Base-by-base conservation (phyloP, 2,113 vertebrate species). In the Lagopus leucura region DNA sequence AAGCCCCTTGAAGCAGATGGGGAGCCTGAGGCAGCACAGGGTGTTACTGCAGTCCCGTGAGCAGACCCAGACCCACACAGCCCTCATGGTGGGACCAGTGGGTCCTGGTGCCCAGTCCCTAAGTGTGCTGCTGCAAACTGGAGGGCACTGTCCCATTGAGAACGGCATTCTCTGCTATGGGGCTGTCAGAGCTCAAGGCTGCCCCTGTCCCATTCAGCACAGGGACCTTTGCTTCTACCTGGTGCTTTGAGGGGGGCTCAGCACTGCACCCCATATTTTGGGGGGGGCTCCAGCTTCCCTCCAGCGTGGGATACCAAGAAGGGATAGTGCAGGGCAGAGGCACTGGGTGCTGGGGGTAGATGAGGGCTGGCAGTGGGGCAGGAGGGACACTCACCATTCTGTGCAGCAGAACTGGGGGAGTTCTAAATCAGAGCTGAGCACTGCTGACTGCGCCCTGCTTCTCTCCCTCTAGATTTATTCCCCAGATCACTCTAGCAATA, bases 401-500 rank as follows among this genome's bases (percentile, higher is more conserved):
- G 25, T 25, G 38, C 13, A 13, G 54, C 0, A 4, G 20, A 38
- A 50, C 34, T 58, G 79, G 38, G 69, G 52, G 24, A 64, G 63
- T 22, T 6, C 9, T 0, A 0, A 30, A 1, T 1, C 79, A 32
- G 64, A 57, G 30, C 20, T 83, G 85, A 48, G 70, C 14, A 0
- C 66, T 83, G 73, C 91, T 95, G 81, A 96, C 81, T 0, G 1
- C 74, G 1, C 2, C 10, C 13, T 11, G 24, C n/a, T 91, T 73
- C 27, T 87, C 17, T 92, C 13, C 1, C 81, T 95, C 8, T 96
- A 99, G 99, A 99, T 99, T 97, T 99, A 99, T 94, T 99, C 99
- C 40, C 99, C 99, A 2, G 99, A 99, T 96, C 99, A 99, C 97
- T 99, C 99, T 94, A 99, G 99, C 98, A 99, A 98, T 98, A 99